These are phyloP conservation scores for Carduelis carduelis DNA, from an alignment of 2,797 vertebrate species.

Conservation along the genomic window DNA sequence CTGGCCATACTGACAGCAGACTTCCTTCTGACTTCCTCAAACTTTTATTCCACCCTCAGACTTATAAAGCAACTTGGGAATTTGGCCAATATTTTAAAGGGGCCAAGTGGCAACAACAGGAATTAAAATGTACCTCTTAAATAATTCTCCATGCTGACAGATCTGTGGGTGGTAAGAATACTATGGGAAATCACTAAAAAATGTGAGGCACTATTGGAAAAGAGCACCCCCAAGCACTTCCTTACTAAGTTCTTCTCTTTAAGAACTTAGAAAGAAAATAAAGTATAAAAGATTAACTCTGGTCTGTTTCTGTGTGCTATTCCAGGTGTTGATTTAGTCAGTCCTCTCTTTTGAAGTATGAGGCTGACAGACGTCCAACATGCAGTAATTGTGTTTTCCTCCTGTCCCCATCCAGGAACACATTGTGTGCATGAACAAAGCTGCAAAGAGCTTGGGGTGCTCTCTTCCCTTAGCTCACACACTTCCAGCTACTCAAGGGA, in stretches of 20 bases:
- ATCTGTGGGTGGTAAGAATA: background rate
- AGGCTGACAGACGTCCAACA: background rate
- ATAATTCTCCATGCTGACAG: background rate
- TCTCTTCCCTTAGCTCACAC: background rate
- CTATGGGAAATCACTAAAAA: background rate
- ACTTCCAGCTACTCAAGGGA: background rate
- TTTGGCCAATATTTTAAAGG: background rate
- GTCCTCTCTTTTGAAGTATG: background rate
- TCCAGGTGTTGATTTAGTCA: background rate
- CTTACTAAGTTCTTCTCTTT: background rate
- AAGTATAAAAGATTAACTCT: background rate
- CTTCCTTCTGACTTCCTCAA: background rate
- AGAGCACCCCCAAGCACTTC: background rate
- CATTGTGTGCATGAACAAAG: fast-evolving
- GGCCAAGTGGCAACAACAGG: background rate
- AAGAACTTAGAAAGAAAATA: background rate
- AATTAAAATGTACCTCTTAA: background rate
- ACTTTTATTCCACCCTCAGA: background rate
- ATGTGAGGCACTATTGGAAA: background rate
- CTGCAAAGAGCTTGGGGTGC: background rate
- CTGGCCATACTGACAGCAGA: background rate
- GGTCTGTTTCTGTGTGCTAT: background rate
- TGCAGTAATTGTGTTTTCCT: fast-evolving
- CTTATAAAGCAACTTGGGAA: background rate
- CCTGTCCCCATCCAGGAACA: background rate